These are phyloP conservation scores for Fragum sueziense DNA, from an alignment of 2,888 invertebrate genomes.

Conservation along the genomic window DNA sequence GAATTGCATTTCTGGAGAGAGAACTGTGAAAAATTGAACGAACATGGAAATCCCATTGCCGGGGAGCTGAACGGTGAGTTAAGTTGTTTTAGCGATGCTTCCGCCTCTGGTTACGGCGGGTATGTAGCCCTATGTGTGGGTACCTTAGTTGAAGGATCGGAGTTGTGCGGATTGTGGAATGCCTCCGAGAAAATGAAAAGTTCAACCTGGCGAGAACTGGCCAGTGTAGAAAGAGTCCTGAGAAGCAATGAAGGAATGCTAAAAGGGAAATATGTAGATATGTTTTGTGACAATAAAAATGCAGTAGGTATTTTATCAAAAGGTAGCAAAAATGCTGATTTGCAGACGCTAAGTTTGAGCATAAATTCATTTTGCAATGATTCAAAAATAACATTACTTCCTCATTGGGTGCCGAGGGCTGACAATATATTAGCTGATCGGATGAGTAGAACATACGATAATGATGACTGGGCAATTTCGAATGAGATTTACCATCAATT, in stretches of 20 bases:
- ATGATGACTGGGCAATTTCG: slow-evolving; percentile 18
- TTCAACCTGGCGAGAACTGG: slow-evolving; percentile 16
- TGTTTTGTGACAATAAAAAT: slow-evolving; percentile 29
- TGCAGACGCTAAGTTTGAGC: slow-evolving; percentile 6
- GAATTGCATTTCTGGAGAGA: slow-evolving; percentile 20
- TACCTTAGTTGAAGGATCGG: slow-evolving; percentile 15
- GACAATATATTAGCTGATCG: neutral
- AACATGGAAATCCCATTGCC: neutral
- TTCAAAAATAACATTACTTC: neutral
- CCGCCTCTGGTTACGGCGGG: slow-evolving; percentile 12
- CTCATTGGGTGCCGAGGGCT: slow-evolving; percentile 28
- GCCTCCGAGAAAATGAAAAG: neutral
- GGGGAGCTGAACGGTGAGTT: neutral
- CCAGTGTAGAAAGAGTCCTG: neutral
- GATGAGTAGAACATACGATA: slow-evolving; percentile 23
- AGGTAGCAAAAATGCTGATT: slow-evolving; percentile 16
- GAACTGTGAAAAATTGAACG: neutral
- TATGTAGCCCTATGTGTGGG: slow-evolving; percentile 20
- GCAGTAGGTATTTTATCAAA: slow-evolving; percentile 2
- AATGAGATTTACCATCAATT: neutral
- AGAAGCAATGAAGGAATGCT: neutral
- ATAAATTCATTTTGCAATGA: slow-evolving; percentile 6
- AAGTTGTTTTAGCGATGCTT: slow-evolving; percentile 6
- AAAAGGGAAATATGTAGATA: neutral
- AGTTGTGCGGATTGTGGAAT: neutral